Evolutionary conservation across 2,888 invertebrate species (phyloP), one percentile per base, ranked within the genome.

Genomic region (Pristionchus exspectatus): DNA sequence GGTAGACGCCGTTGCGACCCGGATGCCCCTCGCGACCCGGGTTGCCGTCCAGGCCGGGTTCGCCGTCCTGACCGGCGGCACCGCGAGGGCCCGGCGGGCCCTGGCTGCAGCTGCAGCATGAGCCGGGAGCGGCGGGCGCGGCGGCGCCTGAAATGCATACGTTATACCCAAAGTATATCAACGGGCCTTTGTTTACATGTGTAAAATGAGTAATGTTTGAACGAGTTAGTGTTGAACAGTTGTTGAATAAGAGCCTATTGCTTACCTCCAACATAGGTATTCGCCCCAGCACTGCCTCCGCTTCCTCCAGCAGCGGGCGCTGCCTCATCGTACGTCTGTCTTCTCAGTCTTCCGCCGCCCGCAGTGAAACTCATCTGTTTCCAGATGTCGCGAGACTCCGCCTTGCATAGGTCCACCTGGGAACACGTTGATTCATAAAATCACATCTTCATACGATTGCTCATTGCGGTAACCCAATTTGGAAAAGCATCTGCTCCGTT

Each of bases 41-140:
- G 30, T 89, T 87, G 7, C 93, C 93, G 54, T 93, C 92, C 21
- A 90, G 86, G 83, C 93, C 93, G 2, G 90, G 87, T 38, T 92
- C 91, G 88, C 93, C 93, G 54, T 92, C 92, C 14, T 91, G 90
- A 90, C 94, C 94, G 7, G 92, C 88, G 1, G 90, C 38, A 69
- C 94, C 94, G 24, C 94, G 92, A 18, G 93, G 92, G 12, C 94
- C 94, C 0, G 94, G 92, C 2, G 92, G 66, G 59, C 95, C 95
- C 89, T 95, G 95, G 30, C 92, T 93, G 88, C 95, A 95, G 21
- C 94, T 93, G 90, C 95, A 95, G 89, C 95, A 94, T 0, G 94
- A 90, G 3, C 94, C 93, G 72, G 91, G 88, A 2, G 91, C 69
- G 10, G 90, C 83, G 66, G 85, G 81, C 1, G 38, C 66, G 10